These are phyloP conservation scores for Drosophila setifemur DNA, from an alignment of 1,140 invertebrate species.

Conservation along the genomic window DNA sequence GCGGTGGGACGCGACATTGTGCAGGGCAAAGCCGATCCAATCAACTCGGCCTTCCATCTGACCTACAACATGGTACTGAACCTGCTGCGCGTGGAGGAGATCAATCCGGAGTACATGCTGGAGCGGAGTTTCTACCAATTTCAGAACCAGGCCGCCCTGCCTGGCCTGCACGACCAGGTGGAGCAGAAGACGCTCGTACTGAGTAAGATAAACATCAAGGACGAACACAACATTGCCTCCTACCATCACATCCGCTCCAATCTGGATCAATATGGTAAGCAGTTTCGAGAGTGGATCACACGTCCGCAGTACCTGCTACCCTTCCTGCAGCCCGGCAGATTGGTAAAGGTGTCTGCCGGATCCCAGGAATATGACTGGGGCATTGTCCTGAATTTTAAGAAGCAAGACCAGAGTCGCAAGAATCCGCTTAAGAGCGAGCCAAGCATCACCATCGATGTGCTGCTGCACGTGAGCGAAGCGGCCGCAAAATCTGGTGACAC, in stretches of 20 bases:
- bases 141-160: slow-evolving; percentile 98
- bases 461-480: slow-evolving; percentile 89
- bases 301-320: slow-evolving; percentile 95
- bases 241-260: slow-evolving; percentile 94
- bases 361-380: slow-evolving; percentile 97
- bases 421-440: slow-evolving; percentile 85
- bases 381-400: slow-evolving; percentile 96
- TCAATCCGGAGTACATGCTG: slow-evolving; percentile 99
- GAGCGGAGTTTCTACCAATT: slow-evolving; percentile 99
- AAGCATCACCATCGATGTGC: slow-evolving; percentile 90
- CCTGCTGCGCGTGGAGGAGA: slow-evolving; percentile 97
- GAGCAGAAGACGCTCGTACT: slow-evolving; percentile 88
- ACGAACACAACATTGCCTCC: slow-evolving; percentile 90
- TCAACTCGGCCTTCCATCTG: slow-evolving; percentile 99
- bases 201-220: slow-evolving; percentile 86
- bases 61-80: slow-evolving; percentile 99
- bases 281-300: slow-evolving; percentile 91
- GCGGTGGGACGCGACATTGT: slow-evolving; percentile 92
- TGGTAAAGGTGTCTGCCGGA: slow-evolving; percentile 95
- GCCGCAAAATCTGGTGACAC: slow-evolving; percentile 85
- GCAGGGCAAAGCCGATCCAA: slow-evolving; percentile 96
- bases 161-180: slow-evolving; percentile 92
- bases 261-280: slow-evolving; percentile 88
- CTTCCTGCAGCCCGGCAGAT: slow-evolving; percentile 96
- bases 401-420: slow-evolving; percentile 84